Evolutionary conservation across 2,888 invertebrate genomes (phyloP).

Genomic region (Oligia fasciuncula): DNA sequence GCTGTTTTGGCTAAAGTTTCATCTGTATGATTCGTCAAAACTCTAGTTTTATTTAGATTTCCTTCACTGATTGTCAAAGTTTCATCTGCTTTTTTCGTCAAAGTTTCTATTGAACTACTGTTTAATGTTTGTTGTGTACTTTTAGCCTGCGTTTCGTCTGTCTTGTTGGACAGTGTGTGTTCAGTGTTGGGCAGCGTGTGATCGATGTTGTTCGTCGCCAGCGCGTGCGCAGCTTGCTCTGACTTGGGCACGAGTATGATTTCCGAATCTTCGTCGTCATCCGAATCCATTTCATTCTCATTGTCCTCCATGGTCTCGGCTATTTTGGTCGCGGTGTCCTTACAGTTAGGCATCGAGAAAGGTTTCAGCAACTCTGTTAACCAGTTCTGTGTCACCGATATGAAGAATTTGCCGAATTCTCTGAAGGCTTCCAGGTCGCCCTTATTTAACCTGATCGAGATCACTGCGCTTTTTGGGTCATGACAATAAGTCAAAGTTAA

Average conservation of each 20-base stretch:
- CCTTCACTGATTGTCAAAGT: conserved; percentile 17
- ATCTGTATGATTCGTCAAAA: conserved; percentile 5
- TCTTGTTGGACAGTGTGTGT: neutral
- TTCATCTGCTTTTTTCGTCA: conserved; percentile 24
- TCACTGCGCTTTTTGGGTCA: conserved; percentile 65
- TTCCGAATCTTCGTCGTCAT: conserved; percentile 57
- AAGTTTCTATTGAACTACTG: conserved; percentile 12
- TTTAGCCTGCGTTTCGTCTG: neutral
- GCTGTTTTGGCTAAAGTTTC: neutral
- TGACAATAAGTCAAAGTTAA: conserved; percentile 69
- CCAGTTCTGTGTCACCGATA: conserved; percentile 74
- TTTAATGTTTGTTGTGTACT: neutral
- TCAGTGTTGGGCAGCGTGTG: neutral
- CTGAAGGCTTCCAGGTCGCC: conserved; percentile 73
- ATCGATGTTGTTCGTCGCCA: conserved; percentile 4
- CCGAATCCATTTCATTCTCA: conserved; percentile 43
- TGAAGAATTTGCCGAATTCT: conserved; percentile 78
- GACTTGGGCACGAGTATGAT: conserved; percentile 25
- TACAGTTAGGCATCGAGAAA: conserved; percentile 60
- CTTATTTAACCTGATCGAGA: conserved; percentile 63
- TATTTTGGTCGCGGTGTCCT: conserved; percentile 62
- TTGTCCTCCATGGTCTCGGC: conserved; percentile 58
- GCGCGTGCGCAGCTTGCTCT: neutral
- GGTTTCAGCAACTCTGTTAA: conserved; percentile 69
- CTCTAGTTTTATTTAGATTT: conserved; percentile 1